A percentile compares a stretch with the other conserved stretches of the same genome.
phyloP scores from a whole-genome alignment of 2,113 vertebrate species.

The Amblyopsis rosae region DNA sequence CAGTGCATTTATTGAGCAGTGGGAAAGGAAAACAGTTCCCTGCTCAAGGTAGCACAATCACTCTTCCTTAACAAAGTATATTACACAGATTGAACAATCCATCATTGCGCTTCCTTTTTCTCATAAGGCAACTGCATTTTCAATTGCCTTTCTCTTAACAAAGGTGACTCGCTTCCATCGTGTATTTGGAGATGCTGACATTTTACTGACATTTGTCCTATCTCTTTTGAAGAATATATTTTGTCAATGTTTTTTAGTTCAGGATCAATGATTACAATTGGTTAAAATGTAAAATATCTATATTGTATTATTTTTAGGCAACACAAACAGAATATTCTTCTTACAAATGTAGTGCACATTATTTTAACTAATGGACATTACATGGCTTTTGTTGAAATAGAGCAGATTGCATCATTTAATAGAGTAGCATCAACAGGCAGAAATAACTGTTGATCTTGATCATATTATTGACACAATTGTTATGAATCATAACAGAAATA shows the following conservation, averaged over 20 bases:
- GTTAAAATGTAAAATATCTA: too few relatives aligned
- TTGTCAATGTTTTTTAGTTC: neutral
- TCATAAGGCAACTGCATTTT: conserved; percentile 57
- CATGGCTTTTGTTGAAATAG: too few relatives aligned
- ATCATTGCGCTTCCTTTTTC: conserved; percentile 59
- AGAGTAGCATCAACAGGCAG: too few relatives aligned
- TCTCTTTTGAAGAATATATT: neutral
- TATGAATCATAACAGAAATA: too few relatives aligned
- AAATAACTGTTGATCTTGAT: too few relatives aligned
- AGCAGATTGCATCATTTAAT: too few relatives aligned
- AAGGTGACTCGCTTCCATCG: conserved; percentile 6
- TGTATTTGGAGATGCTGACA: neutral
- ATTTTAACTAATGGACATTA: too few relatives aligned
- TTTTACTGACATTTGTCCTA: neutral
- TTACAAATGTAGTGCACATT: too few relatives aligned
- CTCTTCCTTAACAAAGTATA: conserved; percentile 67
- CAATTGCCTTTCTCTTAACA: conserved; percentile 37
- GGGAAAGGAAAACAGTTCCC: conserved; percentile 51
- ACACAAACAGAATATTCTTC: too few relatives aligned
- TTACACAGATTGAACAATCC: conserved; percentile 69
- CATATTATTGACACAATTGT: too few relatives aligned
- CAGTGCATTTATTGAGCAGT: conserved; percentile 49
- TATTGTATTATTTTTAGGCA: too few relatives aligned
- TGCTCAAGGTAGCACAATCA: conserved; percentile 56
- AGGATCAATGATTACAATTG: too few relatives aligned